Conservation (phyloP, 1,140 invertebrate species). For the Drosophila kikkawai region DNA sequence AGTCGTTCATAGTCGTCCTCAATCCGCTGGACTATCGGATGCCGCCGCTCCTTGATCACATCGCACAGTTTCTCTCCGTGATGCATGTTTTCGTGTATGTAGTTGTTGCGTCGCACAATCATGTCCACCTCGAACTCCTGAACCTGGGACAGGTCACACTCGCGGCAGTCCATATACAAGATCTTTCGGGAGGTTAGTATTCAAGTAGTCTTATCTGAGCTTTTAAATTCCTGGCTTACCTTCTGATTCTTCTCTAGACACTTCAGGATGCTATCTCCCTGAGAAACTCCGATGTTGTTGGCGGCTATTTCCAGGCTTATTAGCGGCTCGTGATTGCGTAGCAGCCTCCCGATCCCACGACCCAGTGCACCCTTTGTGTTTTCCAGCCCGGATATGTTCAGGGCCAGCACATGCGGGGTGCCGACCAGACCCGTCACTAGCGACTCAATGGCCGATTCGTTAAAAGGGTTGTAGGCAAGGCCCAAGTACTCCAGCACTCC, state of each 20-base stretch:
- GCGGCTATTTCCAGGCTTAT: slow-evolving; percentile 51
- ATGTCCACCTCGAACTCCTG: slow-evolving; percentile 65
- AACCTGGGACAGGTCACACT: slow-evolving; percentile 46
- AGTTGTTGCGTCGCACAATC: slow-evolving; percentile 68
- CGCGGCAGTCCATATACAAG: slow-evolving; percentile 58
- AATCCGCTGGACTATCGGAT: slow-evolving; percentile 49
- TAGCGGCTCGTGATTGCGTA: slow-evolving; percentile 38
- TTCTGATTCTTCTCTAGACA: slow-evolving; percentile 25
- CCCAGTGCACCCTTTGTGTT: not conserved
- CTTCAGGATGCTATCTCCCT: slow-evolving; percentile 26
- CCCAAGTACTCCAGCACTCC: slow-evolving; percentile 54
- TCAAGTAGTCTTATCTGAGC: not conserved
- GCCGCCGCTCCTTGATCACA: slow-evolving; percentile 10
- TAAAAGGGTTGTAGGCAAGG: slow-evolving; percentile 51
- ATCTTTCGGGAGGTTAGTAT: not conserved
- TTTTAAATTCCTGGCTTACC: slow-evolving; percentile 12
- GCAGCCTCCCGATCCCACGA: slow-evolving; percentile 20
- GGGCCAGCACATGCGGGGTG: slow-evolving; percentile 31
- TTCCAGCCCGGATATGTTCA: slow-evolving; percentile 40
- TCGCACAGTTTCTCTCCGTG: slow-evolving; percentile 23
- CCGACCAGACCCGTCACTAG: slow-evolving; percentile 22
- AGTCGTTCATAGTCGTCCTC: not conserved
- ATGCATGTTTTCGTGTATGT: slow-evolving; percentile 13
- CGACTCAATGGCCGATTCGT: slow-evolving; percentile 17
- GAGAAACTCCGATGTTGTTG: slow-evolving; percentile 11